Evolutionary conservation across 2,113 vertebrate genomes (phyloP).

Genomic region (Xenopus tropicalis): DNA sequence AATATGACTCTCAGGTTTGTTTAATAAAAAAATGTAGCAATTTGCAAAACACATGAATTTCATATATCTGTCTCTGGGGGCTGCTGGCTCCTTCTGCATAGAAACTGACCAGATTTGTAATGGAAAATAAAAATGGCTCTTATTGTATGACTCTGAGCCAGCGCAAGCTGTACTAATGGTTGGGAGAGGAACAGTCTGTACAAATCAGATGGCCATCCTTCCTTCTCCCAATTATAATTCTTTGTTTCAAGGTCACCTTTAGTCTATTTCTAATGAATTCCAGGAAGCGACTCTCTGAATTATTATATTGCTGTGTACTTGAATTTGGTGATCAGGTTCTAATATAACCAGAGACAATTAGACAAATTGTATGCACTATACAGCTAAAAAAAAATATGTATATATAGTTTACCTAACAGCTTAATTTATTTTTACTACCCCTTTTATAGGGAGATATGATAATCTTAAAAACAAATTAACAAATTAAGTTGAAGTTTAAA

Average conservation of each 20-base stretch:
- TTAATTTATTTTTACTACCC: too few species aligned
- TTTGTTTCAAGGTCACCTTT: neutral
- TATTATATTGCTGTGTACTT: too few species aligned
- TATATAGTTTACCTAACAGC: too few species aligned
- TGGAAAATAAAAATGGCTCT: constrained; percentile 31
- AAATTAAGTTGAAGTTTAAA: too few species aligned
- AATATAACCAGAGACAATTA: too few species aligned
- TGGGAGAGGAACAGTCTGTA: constrained; percentile 25
- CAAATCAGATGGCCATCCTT: constrained; percentile 13
- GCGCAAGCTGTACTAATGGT: constrained; percentile 27
- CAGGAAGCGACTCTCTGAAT: too few species aligned
- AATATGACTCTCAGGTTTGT: constrained; percentile 1
- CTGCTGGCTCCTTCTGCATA: constrained; percentile 8
- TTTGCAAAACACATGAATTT: constrained; percentile 1
- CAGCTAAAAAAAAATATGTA: too few species aligned
- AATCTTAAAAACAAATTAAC: too few species aligned
- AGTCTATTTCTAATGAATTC: neutral
- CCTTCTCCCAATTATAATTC: constrained; percentile 2
- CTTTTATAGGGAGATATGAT: too few species aligned
- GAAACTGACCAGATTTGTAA: constrained; percentile 22
- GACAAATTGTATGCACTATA: too few species aligned
- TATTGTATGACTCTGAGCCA: constrained; percentile 6
- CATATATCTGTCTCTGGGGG: neutral
- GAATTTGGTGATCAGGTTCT: too few species aligned
- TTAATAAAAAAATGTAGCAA: constrained; percentile 12